Conservation (phyloP, 2,113 vertebrate genomes). For the Oreochromis tanganicae region DNA sequence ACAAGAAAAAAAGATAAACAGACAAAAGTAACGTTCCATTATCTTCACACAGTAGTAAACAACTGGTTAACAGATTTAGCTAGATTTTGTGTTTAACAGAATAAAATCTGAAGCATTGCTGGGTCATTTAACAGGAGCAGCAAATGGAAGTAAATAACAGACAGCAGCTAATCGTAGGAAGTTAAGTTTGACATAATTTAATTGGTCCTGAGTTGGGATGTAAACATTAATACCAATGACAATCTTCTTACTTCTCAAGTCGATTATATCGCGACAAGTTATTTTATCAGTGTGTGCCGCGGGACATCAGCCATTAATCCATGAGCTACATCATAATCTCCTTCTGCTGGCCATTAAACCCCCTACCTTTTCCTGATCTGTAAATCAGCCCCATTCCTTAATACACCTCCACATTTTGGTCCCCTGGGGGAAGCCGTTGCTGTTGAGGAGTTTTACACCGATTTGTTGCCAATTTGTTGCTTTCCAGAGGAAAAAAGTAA, state of each 20-base stretch:
- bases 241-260: background rate
- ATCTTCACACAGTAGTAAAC: background rate
- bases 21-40: background rate
- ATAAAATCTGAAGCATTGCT: background rate
- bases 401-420: background rate
- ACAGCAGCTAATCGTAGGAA: background rate
- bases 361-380: background rate
- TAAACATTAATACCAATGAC: background rate
- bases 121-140: background rate
- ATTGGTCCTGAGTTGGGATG: background rate
- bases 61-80: background rate
- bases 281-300: background rate
- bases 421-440: constrained; percentile 5
- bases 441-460: constrained; percentile 37
- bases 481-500: constrained; percentile 48
- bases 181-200: background rate
- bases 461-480: constrained; percentile 66
- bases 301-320: background rate
- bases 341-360: background rate
- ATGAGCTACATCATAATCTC: background rate
- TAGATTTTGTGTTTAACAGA: background rate
- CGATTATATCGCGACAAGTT: background rate
- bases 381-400: background rate
- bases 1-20: background rate
- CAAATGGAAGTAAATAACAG: background rate